phyloP scores from a whole-genome alignment of 1,140 invertebrate species.

The Zaprionus nigranus region DNA sequence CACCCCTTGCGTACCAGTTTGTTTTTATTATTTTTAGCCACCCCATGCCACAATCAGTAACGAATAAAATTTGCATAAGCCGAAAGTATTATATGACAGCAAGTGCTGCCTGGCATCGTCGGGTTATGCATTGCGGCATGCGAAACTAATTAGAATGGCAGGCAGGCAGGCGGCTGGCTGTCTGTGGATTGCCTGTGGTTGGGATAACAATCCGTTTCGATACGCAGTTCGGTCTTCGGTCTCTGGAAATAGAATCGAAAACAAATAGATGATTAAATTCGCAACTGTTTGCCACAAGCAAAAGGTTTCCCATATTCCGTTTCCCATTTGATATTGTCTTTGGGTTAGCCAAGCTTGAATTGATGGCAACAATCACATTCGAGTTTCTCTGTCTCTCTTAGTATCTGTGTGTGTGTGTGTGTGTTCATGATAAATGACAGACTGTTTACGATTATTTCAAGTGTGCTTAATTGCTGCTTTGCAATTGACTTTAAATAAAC shows the following conservation, averaged over 20 bases:
- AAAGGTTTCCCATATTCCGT: slow-evolving; percentile 13
- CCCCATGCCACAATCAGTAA: slow-evolving; percentile 3
- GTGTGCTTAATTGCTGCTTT: slow-evolving; percentile 60
- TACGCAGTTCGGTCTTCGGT: slow-evolving; percentile 4
- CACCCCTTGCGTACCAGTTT: neutral
- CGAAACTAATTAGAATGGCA: slow-evolving; percentile 57
- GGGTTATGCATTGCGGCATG: slow-evolving; percentile 2
- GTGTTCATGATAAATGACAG: slow-evolving; percentile 11
- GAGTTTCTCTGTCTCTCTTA: neutral
- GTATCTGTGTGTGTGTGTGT: neutral
- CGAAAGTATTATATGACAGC: slow-evolving; percentile 17
- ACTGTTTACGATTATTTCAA: slow-evolving; percentile 55
- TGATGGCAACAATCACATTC: slow-evolving; percentile 33
- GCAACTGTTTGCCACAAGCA: slow-evolving; percentile 29
- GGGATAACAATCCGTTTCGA: neutral
- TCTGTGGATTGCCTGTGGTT: neutral
- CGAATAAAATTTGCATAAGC: slow-evolving; percentile 26
- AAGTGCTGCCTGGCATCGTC: neutral
- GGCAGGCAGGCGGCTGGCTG: too few species aligned
- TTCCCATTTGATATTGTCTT: slow-evolving; percentile 34
- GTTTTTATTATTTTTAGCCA: slow-evolving; percentile 19
- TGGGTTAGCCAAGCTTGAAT: slow-evolving; percentile 40
- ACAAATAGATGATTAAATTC: slow-evolving; percentile 56
- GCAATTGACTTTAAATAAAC: slow-evolving; percentile 48
- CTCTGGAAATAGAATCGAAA: slow-evolving; percentile 36